These are phyloP conservation scores for Cheilosia variabilis DNA, from an alignment of 2,888 invertebrate species.

Conservation along the genomic window DNA sequence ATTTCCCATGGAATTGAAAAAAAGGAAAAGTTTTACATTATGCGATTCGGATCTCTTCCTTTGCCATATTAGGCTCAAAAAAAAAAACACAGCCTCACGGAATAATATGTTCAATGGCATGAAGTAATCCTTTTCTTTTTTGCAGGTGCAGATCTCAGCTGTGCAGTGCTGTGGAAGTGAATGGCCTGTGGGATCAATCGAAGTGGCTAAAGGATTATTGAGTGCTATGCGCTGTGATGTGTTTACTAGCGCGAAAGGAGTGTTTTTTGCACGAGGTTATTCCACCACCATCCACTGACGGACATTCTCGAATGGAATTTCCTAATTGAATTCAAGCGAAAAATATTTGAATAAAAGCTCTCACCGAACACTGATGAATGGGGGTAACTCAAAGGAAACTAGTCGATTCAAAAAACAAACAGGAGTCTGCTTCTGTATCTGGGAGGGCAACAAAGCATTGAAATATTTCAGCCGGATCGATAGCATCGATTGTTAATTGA, in stretches of 20 bases:
- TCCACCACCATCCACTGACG: constrained; percentile 10
- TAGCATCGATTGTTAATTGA: constrained; percentile 65
- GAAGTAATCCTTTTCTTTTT: constrained; percentile 62
- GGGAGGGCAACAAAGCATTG: constrained; percentile 45
- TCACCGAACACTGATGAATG: constrained; percentile 22
- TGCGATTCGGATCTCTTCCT: constrained; percentile 53
- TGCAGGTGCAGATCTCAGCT: constrained; percentile 56
- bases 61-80: constrained; percentile 17
- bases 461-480: constrained; percentile 52
- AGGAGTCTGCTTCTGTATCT: not conserved
- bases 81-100: constrained; percentile 19
- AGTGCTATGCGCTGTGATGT: not conserved
- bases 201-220: constrained; percentile 27
- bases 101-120: constrained; percentile 67
- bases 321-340: constrained; percentile 69
- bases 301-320: constrained; percentile 68
- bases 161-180: constrained; percentile 3
- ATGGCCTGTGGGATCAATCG: constrained; percentile 26
- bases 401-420: constrained; percentile 22
- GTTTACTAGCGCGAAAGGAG: constrained; percentile 37
- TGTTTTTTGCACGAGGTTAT: constrained; percentile 23
- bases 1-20: constrained; percentile 26
- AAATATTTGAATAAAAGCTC: constrained; percentile 58
- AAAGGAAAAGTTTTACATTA: constrained; percentile 46
- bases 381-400: constrained; percentile 30